Percentiles rank a stretch among this genome's conserved stretches.
phyloP scores from a whole-genome alignment of 1,140 invertebrate genomes.

The Intoshia linei region DNA sequence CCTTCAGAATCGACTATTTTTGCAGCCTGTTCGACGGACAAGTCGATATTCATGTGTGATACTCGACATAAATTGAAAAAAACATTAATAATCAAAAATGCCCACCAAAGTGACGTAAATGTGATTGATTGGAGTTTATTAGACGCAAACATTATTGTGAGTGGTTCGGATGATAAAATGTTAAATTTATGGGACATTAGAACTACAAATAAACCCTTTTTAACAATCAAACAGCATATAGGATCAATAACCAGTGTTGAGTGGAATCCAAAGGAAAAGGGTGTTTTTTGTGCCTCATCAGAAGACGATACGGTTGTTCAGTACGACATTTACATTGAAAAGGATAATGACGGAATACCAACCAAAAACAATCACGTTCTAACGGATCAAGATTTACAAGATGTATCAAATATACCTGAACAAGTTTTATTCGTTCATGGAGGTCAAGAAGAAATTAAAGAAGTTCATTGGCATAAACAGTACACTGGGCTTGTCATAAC shows the following conservation, averaged over 20 bases:
- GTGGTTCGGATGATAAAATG: conserved; percentile 71
- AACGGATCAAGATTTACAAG: conserved; percentile 16
- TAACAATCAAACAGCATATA: conserved; percentile 63
- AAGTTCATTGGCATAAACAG: conserved; percentile 89
- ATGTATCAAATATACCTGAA: conserved; percentile 39
- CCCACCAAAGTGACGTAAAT: conserved; percentile 69
- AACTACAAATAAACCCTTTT: conserved; percentile 37
- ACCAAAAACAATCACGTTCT: conserved; percentile 16
- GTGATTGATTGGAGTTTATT: conserved; percentile 77
- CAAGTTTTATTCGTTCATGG: conserved; percentile 89
- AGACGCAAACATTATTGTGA: conserved; percentile 50
- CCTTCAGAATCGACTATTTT: conserved; percentile 67
- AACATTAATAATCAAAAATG: conserved; percentile 49
- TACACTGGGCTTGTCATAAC: conserved; percentile 62
- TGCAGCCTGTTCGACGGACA: conserved; percentile 72
- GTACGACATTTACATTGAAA: conserved; percentile 76
- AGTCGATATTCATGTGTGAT: conserved; percentile 35
- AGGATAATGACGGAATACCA: conserved; percentile 27
- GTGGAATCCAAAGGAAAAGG: conserved; percentile 66
- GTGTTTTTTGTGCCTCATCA: conserved; percentile 61
- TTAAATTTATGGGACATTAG: conserved; percentile 78
- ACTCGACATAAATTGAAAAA: conserved; percentile 42
- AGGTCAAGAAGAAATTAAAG: conserved; percentile 84
- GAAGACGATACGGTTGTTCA: conserved; percentile 76
- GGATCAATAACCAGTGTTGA: conserved; percentile 68